A percentile compares a stretch with the other conserved stretches of the same genome.
Evolutionary conservation across 1,140 invertebrate species (phyloP).

Genomic region (Pissodes strobi): DNA sequence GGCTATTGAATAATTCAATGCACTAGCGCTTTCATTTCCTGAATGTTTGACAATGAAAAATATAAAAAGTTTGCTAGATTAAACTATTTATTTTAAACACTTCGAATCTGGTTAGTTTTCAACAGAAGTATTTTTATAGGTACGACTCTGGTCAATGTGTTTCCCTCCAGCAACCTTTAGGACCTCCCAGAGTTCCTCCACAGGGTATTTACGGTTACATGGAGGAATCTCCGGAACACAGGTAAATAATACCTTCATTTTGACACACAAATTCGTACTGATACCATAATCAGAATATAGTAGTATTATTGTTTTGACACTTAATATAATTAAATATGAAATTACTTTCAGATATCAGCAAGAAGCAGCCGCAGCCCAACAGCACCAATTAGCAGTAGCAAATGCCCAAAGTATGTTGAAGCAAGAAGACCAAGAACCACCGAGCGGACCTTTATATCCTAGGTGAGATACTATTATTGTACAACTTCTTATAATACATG

Average conservation of each 20-base stretch:
- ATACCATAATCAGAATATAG: too few species aligned
- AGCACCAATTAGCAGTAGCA: slow-evolving; percentile 66
- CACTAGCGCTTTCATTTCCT: too few species aligned
- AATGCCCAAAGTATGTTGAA: slow-evolving; percentile 64
- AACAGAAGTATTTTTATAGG: too few species aligned
- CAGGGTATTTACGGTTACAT: slow-evolving; percentile 59
- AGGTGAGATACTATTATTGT: slow-evolving; percentile 57
- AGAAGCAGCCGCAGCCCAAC: slow-evolving; percentile 60
- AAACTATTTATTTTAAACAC: too few species aligned
- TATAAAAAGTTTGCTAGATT: too few species aligned
- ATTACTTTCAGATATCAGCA: slow-evolving; percentile 67
- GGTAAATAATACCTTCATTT: slow-evolving; percentile 37
- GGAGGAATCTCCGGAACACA: slow-evolving; percentile 63
- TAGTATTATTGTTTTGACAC: too few species aligned
- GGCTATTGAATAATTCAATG: too few species aligned
- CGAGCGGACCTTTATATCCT: slow-evolving; percentile 70
- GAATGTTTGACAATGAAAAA: too few species aligned
- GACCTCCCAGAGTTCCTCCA: slow-evolving; percentile 60
- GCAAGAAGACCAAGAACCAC: slow-evolving; percentile 63
- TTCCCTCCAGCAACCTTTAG: slow-evolving; percentile 62
- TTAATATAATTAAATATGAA: too few species aligned
- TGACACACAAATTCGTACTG: too few species aligned
- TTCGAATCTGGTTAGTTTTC: too few species aligned
- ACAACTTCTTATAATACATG: not conserved
- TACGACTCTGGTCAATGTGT: slow-evolving; percentile 59